Percentiles rank a stretch among this genome's conserved stretches.
Conservation (phyloP, 2,888 invertebrate genomes). For the Pardosa pseudoannulata region DNA sequence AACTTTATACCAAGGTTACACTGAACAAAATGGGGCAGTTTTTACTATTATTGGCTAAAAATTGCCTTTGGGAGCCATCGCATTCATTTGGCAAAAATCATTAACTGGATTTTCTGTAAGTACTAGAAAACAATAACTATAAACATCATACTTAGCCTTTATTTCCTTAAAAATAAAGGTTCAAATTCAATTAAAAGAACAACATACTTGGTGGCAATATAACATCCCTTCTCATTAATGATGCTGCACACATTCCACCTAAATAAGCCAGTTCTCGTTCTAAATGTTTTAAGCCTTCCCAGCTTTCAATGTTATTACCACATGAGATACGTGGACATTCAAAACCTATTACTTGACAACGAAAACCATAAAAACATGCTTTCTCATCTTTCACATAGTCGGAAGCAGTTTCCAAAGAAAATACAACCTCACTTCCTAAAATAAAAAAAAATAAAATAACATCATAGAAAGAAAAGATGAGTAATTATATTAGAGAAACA, state of each 20-base stretch:
- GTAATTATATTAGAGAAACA: no score
- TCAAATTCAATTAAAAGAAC: no score
- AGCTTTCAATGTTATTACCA: conserved; percentile 56
- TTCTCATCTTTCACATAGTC: conserved; percentile 95
- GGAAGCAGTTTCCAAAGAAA: conserved; percentile 96
- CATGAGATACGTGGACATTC: conserved; percentile 65
- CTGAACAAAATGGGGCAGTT: no score
- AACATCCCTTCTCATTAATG: conserved; percentile 90
- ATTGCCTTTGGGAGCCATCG: no score
- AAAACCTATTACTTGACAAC: conserved; percentile 77
- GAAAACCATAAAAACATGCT: conserved; percentile 87
- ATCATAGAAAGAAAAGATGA: no score
- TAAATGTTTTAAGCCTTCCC: conserved; percentile 83
- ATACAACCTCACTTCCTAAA: conserved; percentile 92
- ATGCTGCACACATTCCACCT: conserved; percentile 93
- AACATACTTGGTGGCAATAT: conserved; percentile 82
- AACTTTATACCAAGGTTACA: no score
- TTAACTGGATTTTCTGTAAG: no score
- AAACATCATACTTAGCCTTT: no score
- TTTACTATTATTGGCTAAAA: no score
- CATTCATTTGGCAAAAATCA: no score
- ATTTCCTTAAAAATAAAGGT: no score
- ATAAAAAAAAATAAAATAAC: conserved; percentile 12
- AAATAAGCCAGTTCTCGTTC: conserved; percentile 94
- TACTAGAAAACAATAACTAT: no score